phyloP scores from a whole-genome alignment of 2,113 vertebrate genomes.

The Corythaeola cristata region DNA sequence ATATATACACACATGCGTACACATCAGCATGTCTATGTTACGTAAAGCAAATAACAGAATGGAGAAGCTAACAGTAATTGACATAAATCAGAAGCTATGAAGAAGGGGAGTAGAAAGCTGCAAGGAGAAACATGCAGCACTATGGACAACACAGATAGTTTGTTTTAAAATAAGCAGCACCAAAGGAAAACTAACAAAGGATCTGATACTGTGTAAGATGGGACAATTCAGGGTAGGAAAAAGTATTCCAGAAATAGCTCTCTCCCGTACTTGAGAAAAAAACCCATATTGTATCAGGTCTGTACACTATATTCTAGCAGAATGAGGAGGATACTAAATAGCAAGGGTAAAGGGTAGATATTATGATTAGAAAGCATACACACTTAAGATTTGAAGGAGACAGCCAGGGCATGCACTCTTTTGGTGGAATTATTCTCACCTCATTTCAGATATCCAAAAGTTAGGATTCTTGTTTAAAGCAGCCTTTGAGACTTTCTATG shows the following conservation, averaged over 20 bases:
- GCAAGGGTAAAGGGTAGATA: not conserved
- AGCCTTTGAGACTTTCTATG: not conserved
- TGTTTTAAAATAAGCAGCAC: not conserved
- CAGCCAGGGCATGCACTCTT: not conserved
- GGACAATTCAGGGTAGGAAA: not conserved
- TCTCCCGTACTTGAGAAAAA: not conserved
- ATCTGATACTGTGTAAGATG: not conserved
- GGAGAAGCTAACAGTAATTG: not conserved
- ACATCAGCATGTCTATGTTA: not conserved
- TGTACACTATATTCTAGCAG: not conserved
- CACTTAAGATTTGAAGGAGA: not conserved
- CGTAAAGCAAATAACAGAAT: not conserved
- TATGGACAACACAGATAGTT: not conserved
- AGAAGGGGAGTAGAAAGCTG: not conserved
- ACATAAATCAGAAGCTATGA: not conserved
- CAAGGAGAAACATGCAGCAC: not conserved
- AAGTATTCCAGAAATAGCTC: not conserved
- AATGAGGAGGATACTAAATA: not conserved
- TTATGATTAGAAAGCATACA: not conserved
- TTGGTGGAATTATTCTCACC: not conserved
- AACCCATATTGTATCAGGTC: not conserved
- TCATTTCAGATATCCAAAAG: not conserved
- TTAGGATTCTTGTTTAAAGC: not conserved
- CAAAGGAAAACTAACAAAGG: not conserved
- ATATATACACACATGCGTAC: fast-evolving